Base-by-base conservation (phyloP, 2,888 invertebrate species). In the Scaptomyza reducta region DNA sequence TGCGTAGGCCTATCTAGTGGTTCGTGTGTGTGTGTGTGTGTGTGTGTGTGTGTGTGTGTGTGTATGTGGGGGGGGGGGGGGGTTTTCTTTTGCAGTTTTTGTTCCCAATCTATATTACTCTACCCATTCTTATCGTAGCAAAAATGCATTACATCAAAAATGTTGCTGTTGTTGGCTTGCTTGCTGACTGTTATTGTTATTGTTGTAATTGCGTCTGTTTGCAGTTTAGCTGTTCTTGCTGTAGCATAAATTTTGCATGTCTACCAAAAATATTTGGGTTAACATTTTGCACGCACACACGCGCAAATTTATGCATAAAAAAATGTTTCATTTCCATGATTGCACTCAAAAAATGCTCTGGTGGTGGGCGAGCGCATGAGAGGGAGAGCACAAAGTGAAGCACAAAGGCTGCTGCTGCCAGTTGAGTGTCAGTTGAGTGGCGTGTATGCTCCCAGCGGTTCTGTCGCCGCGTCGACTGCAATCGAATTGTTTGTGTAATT, bases 211-310 rank as follows among this genome's bases (percentile, higher is more conserved):
- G 70, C 49, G 69, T 53, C 74, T 61, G 75, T 65, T 54, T 71
- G 67, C 71, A 57, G 40, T 59, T 68, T 61, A 60, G 50, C 51
- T 74, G 14, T 38, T 55, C 54, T 27, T 55, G 41, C 47, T 65
- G 60, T 61, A 63, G 80, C 64, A 83, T 27, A 27, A 27, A 27
- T 27, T 0, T 27, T 79, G 74, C 83, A 83, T 88, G 83, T 79
- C 84, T 83, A 84, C 84, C 22, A 22, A 83, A 88, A 88, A 88
- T 88, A 88, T 88, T 88, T 84, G 84, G 87, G 84, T 88, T 84
- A 84, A 79, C 73, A 84, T 79, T 84, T 87, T 75, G 73, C 84
- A 78, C 66, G 45, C 63, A 66, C 54, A 72, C 65, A 69, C 31
- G 63, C 40, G 65, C n/a, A 42, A 22, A 25, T 25, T 1, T 29